Evolutionary conservation across 2,797 vertebrate species (phyloP), one percentile per base, ranked within the genome.

Genomic region (Ara ararauna): DNA sequence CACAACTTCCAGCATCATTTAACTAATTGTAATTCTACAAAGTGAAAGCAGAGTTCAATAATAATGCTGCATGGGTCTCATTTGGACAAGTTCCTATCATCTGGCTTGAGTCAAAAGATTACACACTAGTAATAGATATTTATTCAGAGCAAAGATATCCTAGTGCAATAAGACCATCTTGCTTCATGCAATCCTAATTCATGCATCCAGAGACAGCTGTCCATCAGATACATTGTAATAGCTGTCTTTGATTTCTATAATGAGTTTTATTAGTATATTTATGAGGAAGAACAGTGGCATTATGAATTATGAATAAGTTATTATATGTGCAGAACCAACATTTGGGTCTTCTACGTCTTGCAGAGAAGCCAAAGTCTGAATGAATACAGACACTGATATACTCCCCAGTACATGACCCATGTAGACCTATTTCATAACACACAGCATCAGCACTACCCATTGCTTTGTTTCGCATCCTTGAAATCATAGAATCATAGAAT

Each of bases 191-290:
- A 95, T 89, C 95, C 74, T 89, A 96, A 93, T 95, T 93, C 64
- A 29, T 87, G 85, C 85, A 94, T 78, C 89, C 92, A 91, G 93
- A 95, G 89, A 92, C 92, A 96, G 86, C 86, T 95, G 86, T 95
- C 94, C 88, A 81, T 94, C 95, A 93, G 90, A 94, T 94, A 94
- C 76, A 74, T 82, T 89, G 48, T 74, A 94, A 90, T 94, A 87
- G 62, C 84, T 90, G 82, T 47, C 90, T 96, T 94, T 96, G 91
- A 96, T 97, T 93, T 94, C 85, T 95, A 32, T 95, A 95, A 96
- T 87, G 92, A 92, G 84, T 94, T 96, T 95, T 96, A 94, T 95
- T 95, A 91, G 89, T 94, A 87, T 95, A 94, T 95, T 96, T 97
- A 96, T 93, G 93, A 94, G 81, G 78, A 96, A 58, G 83, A 96